phyloP scores from a whole-genome alignment of 1,140 invertebrate genomes.

The Psilanteris sp. region DNA sequence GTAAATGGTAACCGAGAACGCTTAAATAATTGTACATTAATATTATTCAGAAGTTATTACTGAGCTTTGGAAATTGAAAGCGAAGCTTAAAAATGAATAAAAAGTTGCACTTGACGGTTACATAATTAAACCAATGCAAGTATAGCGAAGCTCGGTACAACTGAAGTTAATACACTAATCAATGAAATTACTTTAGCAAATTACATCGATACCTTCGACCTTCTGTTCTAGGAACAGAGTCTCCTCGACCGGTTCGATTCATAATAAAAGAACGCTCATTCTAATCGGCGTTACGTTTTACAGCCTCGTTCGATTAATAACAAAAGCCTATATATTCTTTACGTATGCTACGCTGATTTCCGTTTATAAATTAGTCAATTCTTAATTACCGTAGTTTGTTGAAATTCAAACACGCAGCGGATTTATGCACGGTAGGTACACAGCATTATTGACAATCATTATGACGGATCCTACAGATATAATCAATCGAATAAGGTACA shows the following conservation, averaged over 20 bases:
- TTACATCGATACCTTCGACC: too few relatives aligned
- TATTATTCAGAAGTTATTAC: too few relatives aligned
- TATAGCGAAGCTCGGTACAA: too few relatives aligned
- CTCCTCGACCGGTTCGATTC: conserved; percentile 26
- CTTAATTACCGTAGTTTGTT: conserved; percentile 21
- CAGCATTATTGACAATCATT: conserved; percentile 76
- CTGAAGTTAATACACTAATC: too few relatives aligned
- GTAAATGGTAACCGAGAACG: too few relatives aligned
- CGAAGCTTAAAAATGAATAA: too few relatives aligned
- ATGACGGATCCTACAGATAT: conserved; percentile 72
- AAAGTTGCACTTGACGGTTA: too few relatives aligned
- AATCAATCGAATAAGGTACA: conserved; percentile 74
- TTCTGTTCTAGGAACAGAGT: not conserved
- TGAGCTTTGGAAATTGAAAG: too few relatives aligned
- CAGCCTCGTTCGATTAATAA: conserved; percentile 57
- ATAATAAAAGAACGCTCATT: conserved; percentile 35
- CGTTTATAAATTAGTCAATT: conserved; percentile 21
- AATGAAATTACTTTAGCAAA: too few relatives aligned
- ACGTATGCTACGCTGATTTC: conserved; percentile 24
- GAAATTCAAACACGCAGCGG: conserved; percentile 39
- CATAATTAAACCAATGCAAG: too few relatives aligned
- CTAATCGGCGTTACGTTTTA: conserved; percentile 66
- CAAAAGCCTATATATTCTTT: conserved; percentile 43
- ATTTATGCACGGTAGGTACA: conserved; percentile 67
- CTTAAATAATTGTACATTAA: too few relatives aligned